These are phyloP conservation scores for Alectoris magna DNA, from an alignment of 2,797 vertebrate genomes.

Conservation along the genomic window DNA sequence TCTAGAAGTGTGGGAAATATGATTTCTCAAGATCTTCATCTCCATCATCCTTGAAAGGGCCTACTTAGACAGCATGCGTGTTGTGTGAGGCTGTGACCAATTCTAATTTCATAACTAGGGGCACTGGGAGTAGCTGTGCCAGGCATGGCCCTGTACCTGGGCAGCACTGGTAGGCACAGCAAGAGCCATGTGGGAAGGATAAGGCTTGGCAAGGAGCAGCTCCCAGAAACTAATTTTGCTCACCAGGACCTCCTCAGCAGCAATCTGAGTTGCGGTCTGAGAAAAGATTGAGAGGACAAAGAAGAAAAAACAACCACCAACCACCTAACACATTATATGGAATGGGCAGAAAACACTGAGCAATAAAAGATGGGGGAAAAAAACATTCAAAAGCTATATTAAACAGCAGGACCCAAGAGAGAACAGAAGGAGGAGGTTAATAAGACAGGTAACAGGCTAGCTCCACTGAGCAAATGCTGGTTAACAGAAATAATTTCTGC, in stretches of 20 bases:
- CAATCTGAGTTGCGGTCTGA: slow-evolving; percentile 15
- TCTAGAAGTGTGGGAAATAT: neutral
- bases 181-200: neutral
- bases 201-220: slow-evolving; percentile 25
- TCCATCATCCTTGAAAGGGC: neutral
- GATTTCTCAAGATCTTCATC: neutral
- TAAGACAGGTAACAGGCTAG: neutral
- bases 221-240: slow-evolving; percentile 52
- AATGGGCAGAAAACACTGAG: neutral
- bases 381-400: neutral
- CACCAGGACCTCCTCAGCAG: slow-evolving; percentile 15
- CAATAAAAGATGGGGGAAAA: neutral
- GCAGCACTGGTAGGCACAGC: slow-evolving; percentile 1
- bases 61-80: neutral
- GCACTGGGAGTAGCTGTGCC: neutral
- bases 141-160: neutral
- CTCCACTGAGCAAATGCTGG: neutral
- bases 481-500: slow-evolving; percentile 39
- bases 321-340: neutral
- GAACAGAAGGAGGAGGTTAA: neutral
- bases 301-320: neutral
- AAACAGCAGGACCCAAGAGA: slow-evolving; percentile 4
- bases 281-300: neutral
- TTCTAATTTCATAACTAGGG: slow-evolving; percentile 7
- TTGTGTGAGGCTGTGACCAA: neutral